Evolutionary conservation across 2,113 vertebrate genomes (phyloP), one percentile per base, ranked within the genome.

Genomic region (Thalassarche chlororhynchos): DNA sequence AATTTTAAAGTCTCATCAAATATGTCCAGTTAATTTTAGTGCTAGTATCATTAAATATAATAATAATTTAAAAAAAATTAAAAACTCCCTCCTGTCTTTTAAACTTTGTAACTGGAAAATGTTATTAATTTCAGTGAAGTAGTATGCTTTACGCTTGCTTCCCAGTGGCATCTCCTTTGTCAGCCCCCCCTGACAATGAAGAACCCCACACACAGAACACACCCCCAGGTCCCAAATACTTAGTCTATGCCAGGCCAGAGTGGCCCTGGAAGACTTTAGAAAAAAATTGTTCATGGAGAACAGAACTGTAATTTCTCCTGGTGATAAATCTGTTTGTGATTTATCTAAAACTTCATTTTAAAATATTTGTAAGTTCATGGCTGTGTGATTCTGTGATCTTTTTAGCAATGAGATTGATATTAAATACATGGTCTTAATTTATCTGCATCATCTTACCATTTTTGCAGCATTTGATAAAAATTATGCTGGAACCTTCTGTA

Each of bases 201-300:
- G 36, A 54, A 19, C 5, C 5, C 4, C 3, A 0, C 4, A 8
- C 6, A n/a, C 10, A 75, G 1, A 86, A 20, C 2, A 1, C 8
- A 36, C 0, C 2, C 3, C 4, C 18, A 78, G 3, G 5, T 34
- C 19, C 7, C 19, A 62, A 46, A 54, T 51, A 14, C 2, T 60
- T 31, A 38, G 10, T 14, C 6, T 75, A 14, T 29, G 12, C 4
- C 23, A 38, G 34, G 4, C 8, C 26, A 66, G 17, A 85, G 23
- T 52, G 24, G 1, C 12, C 15, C 11, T 62, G 26, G 28, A 88
- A 44, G 18, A 44, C 2, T 55, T 66, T 3, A 46, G 17, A 28
- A 31, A 17, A 69, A 68, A n/a, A 28, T 1, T 12, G 2, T 25
- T 74, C 8, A 15, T 21, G 8, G 8, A 61, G 5, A 80, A 38